Evolutionary conservation across 1,140 invertebrate species (phyloP), one percentile per base, ranked within the genome.

Genomic region (Hyphantria cunea): DNA sequence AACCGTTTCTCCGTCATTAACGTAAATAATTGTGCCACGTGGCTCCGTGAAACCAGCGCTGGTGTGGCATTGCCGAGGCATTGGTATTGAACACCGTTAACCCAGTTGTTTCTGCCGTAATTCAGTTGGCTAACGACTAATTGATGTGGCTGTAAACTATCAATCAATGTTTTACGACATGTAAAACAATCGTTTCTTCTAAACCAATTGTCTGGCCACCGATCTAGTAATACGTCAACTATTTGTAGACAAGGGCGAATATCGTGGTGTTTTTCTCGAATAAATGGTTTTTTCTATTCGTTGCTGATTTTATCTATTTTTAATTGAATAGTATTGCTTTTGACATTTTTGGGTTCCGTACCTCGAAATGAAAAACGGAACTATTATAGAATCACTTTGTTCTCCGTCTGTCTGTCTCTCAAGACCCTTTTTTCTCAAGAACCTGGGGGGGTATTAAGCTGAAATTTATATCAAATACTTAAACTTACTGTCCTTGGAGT

Each of bases 91-190:
- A 80, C 80, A 79, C 74, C 73, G 81, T 82, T 88, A 86, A 89
- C 86, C 86, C 76, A 81, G 75, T 83, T 86, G 74, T 71, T 60
- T 33, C 44, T 15, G 58, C 42, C 52, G 64, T 60, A 70, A 76
- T 80, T 80, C 77, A 77, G 67, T 53, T 68, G 75, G 63, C 65
- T 69, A 64, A 61, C 67, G 72, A 72, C 76, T 84, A 84, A 86
- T 89, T 86, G 80, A 86, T 81, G 82, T 66, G 72, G 77, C 74
- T 58, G 72, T 84, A 80, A 82, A 81, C 76, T 70, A 81, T 89
- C 82, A 86, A 86, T 89, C 86, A 89, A 79, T 74, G 74, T 82
- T 89, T 86, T 78, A 89, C 80, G 76, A 78, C 65, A 64, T 61
- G 78, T 72, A 73, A 71, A 82, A 85, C 82, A 88, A 82, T 74